Conservation (phyloP, 2,888 invertebrate genomes). For the Marasmarcha lunaedactyla region DNA sequence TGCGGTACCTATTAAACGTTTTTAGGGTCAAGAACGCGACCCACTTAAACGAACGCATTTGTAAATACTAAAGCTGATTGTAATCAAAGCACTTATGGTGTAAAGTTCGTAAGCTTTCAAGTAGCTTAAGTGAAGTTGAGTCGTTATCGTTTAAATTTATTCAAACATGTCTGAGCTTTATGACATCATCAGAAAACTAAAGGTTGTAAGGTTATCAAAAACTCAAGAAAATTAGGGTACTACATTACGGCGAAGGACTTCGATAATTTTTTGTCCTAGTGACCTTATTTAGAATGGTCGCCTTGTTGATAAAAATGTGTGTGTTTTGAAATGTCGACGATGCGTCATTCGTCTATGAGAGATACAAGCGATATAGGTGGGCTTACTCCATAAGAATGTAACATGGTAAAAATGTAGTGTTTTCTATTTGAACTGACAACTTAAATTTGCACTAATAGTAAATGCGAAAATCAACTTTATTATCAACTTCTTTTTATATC, state of each 20-base stretch:
- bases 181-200: conserved; percentile 20
- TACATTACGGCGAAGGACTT: conserved; percentile 39
- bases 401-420: too few species aligned
- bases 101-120: conserved; percentile 18
- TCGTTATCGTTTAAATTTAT: too few species aligned
- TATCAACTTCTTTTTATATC: too few species aligned
- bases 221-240: conserved; percentile 45
- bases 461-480: too few species aligned
- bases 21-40: conserved; percentile 26
- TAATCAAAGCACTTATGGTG: background rate
- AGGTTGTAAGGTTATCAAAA: conserved; percentile 42
- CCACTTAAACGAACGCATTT: conserved; percentile 10
- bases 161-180: too few species aligned
- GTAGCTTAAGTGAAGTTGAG: conserved; percentile 5
- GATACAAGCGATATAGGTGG: too few species aligned
- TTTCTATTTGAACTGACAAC: too few species aligned
- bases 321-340: background rate
- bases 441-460: too few species aligned
- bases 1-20: conserved; percentile 25
- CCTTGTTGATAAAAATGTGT: background rate
- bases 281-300: conserved; percentile 36
- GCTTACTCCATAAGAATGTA: too few species aligned
- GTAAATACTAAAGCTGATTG: background rate
- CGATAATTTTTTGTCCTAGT: conserved; percentile 50
- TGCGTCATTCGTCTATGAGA: too few species aligned